Base-by-base conservation (phyloP, 2,888 invertebrate genomes). In the Agrochola litura region DNA sequence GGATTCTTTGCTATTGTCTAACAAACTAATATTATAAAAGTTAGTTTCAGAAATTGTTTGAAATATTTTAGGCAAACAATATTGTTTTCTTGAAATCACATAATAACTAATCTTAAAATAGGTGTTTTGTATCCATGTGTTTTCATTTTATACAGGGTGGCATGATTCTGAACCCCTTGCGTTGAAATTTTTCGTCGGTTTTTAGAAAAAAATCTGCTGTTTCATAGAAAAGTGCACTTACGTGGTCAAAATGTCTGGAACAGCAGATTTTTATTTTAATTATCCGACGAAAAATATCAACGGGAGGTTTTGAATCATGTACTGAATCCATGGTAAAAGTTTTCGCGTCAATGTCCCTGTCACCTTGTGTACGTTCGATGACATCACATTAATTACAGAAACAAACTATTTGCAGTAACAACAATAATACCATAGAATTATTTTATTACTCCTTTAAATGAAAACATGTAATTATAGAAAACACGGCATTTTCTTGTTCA, bases 381-480 rank as follows among this genome's bases (percentile, higher is more conserved):
- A 12, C 56, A 46, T 30, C 37, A 19, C 16, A 37, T n/a, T 63
- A 12, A 37, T 52, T 4, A 37, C 22, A 37, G n/a, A 41, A 41
- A 54, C 0, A 14, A 25, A 25, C 10, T 22, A 67, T 60, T 72
- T 60, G 52, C 66, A 74, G 43, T 58, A 73, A 64, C 66, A 76
- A 56, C 25, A 25, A 3, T 49, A 68, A 60, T 61, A 25, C 10
- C 61, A 66, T 37, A 58, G 1, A 65, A 75, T 82, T 65, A 65
- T 5, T 30, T 49, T 30, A 41, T 72, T 73, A 81, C 76, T 70
- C 63, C 70, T 63, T 73, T 71, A 5, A 43, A 54, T 12, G 49
- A 54, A 76, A 76, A 64, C 49, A 60, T 68, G 58, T 72, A 63
- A 85, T 86, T 76, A 77, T n/a, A 77, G 37, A 79, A 75, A 73